Evolutionary conservation across 1,140 invertebrate species (phyloP).

Genomic region (Zaprionus gabonicus): DNA sequence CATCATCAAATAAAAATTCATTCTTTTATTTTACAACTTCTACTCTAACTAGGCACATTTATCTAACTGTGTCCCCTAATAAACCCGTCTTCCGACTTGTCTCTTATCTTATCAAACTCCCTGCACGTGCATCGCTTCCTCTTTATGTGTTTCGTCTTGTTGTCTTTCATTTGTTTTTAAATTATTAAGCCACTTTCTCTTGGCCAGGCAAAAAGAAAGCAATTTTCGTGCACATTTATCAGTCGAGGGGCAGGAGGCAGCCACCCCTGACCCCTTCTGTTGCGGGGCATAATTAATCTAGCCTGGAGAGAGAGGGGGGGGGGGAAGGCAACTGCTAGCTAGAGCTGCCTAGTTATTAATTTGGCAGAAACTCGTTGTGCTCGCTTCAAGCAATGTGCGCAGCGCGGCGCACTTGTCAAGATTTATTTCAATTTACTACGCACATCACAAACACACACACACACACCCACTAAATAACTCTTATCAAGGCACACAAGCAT

Average conservation of each 20-base stretch:
- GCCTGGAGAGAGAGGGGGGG: background rate
- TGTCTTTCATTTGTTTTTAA: constrained; percentile 52
- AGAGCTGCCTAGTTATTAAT: constrained; percentile 55
- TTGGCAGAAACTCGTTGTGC: constrained; percentile 35
- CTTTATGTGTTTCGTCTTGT: constrained; percentile 10
- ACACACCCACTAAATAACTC: constrained; percentile 45
- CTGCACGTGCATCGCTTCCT: constrained; percentile 7
- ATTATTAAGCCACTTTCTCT: constrained; percentile 59
- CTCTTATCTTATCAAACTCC: background rate
- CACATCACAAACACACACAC: constrained; percentile 1
- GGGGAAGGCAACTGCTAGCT: constrained; percentile 26
- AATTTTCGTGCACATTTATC: constrained; percentile 49
- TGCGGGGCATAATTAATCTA: constrained; percentile 55
- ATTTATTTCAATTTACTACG: constrained; percentile 68
- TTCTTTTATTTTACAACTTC: too few relatives aligned
- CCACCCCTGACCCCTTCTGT: background rate
- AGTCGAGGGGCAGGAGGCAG: background rate
- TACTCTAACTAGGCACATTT: background rate
- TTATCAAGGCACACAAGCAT: constrained; percentile 51
- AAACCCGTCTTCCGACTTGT: background rate
- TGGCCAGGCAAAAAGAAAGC: constrained; percentile 12
- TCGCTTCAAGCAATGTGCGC: constrained; percentile 34
- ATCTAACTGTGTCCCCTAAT: background rate
- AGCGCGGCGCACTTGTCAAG: constrained; percentile 57
- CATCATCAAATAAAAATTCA: too few relatives aligned